Conservation (phyloP, 2,797 vertebrate genomes). For the Sorex maritimensis region DNA sequence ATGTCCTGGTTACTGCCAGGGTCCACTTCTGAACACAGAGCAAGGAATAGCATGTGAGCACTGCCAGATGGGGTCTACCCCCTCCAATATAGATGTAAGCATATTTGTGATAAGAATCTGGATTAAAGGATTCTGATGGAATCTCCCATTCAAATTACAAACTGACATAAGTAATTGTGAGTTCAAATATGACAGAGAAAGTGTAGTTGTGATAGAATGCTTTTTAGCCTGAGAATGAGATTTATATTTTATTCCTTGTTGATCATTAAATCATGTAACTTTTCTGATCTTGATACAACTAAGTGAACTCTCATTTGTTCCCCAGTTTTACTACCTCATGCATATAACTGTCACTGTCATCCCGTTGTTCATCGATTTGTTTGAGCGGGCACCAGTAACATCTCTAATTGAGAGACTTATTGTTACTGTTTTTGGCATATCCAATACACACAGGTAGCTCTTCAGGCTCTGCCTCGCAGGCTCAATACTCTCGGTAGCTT, state of each 20-base stretch:
- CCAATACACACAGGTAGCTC: no score
- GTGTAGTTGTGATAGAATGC: background rate
- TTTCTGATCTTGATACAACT: constrained; percentile 52
- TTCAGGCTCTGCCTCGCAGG: no score
- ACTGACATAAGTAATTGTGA: constrained; percentile 37
- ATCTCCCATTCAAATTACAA: constrained; percentile 29
- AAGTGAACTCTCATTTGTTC: background rate
- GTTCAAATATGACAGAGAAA: background rate
- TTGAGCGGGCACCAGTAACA: no score
- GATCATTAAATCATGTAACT: constrained; percentile 15
- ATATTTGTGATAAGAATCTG: constrained; percentile 40
- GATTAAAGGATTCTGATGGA: constrained; percentile 37
- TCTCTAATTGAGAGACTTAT: no score
- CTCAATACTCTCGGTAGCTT: no score
- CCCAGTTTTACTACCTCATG: constrained; percentile 28
- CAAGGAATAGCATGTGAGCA: no score
- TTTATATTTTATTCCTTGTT: constrained; percentile 5
- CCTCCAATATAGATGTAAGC: constrained; percentile 18
- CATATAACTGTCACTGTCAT: background rate
- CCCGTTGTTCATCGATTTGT: no score
- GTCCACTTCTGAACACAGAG: no score
- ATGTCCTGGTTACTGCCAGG: no score
- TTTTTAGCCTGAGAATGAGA: background rate
- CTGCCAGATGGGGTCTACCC: no score
- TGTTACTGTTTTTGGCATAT: no score